Conservation (phyloP, 2,113 vertebrate species). For the Chitala chitala region DNA sequence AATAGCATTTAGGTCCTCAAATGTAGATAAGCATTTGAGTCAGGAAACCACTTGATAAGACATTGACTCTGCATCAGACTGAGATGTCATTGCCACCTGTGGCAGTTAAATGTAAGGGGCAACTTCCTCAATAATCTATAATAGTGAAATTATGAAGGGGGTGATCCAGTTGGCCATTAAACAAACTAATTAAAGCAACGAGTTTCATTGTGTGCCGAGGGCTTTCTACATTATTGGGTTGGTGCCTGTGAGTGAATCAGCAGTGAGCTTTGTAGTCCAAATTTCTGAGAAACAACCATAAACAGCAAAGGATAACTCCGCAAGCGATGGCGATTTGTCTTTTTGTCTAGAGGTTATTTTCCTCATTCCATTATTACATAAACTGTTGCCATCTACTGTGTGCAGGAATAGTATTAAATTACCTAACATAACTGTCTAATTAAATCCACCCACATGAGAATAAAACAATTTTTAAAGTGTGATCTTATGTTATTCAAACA, state of each 20-base stretch:
- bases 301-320: not conserved
- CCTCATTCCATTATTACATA: not conserved
- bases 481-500: not conserved
- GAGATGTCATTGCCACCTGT: not conserved
- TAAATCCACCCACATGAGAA: constrained; percentile 12
- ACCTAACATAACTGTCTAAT: not conserved
- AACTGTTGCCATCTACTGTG: not conserved
- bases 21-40: too few relatives aligned
- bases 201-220: not conserved
- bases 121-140: too few relatives aligned
- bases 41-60: too few relatives aligned
- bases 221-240: not conserved
- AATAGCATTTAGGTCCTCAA: too few relatives aligned
- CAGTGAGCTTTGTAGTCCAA: not conserved
- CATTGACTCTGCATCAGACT: not conserved
- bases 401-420: constrained; percentile 3
- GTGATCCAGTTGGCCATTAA: not conserved
- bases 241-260: not conserved
- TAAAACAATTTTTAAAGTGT: not conserved
- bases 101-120: not conserved
- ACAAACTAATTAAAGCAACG: not conserved
- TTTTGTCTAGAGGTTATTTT: not conserved
- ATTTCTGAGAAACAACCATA: not conserved
- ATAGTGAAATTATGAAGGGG: not conserved
- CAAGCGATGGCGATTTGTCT: not conserved